These are phyloP conservation scores for Adoxophyes honmai DNA, from an alignment of 1,140 invertebrate genomes.

Conservation along the genomic window DNA sequence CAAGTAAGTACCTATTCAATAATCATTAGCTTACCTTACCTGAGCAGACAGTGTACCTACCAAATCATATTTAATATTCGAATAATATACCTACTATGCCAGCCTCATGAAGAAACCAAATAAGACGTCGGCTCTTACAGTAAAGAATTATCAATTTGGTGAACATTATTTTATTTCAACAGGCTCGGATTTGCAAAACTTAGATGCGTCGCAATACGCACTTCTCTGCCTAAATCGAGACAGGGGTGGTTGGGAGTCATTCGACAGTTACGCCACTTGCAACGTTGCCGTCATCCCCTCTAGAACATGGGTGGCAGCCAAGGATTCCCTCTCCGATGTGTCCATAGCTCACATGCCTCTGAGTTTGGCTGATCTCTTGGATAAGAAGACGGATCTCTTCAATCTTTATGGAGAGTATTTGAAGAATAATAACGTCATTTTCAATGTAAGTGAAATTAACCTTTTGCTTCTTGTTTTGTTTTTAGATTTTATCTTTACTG, in stretches of 20 bases:
- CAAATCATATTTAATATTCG: too few relatives aligned
- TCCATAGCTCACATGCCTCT: slow-evolving; percentile 67
- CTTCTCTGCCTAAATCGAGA: slow-evolving; percentile 60
- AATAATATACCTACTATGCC: too few relatives aligned
- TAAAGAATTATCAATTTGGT: background rate
- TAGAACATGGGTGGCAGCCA: slow-evolving; percentile 59
- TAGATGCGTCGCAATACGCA: slow-evolving; percentile 49
- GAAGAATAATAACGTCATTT: slow-evolving; percentile 71
- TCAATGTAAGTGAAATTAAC: slow-evolving; percentile 68
- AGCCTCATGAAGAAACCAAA: too few relatives aligned
- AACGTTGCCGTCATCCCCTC: slow-evolving; percentile 59
- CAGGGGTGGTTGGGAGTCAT: slow-evolving; percentile 41
- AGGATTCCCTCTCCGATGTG: slow-evolving; percentile 60
- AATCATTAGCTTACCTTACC: too few relatives aligned
- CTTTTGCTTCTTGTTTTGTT: too few relatives aligned
- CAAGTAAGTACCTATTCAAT: slow-evolving; percentile 47
- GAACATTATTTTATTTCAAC: slow-evolving; percentile 7
- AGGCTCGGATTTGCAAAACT: slow-evolving; percentile 55
- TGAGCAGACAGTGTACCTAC: too few relatives aligned
- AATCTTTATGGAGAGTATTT: slow-evolving; percentile 71
- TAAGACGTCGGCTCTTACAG: too few relatives aligned
- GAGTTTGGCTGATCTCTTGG: slow-evolving; percentile 53
- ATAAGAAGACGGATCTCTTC: slow-evolving; percentile 51
- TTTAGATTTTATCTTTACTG: too few relatives aligned
- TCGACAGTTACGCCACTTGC: slow-evolving; percentile 47